Base-by-base conservation (phyloP, 1,140 invertebrate species). In the Cydia strobilella region DNA sequence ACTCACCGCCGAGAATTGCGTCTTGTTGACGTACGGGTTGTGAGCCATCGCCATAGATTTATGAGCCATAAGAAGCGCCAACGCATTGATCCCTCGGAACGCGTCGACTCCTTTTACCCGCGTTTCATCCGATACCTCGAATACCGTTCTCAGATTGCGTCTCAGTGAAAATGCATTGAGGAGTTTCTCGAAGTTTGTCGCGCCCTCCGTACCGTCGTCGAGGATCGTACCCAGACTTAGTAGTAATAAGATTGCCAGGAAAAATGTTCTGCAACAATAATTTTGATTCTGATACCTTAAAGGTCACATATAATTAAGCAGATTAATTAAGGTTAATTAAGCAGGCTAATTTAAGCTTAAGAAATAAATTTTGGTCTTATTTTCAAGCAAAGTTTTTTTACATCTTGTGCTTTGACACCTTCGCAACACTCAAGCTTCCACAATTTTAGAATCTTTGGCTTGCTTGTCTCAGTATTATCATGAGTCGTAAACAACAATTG, bases 1-100 rank as follows among this genome's bases (percentile, higher is more conserved):
- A 86, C 89, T 79, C 77, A 96, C 96, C 93, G 95, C 95, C 13
- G 94, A 93, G 94, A 95, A 96, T 59, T 91, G 88, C 1, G 95
- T 96, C 77, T 96, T 94, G 77, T 97, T 96, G 1, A 94, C 82
- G 80, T 95, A 96, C 31, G 96, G 95, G 75, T 94, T 94, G 80
- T 95, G 96, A 48, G 96, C 95, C 76, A 96, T 82, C 0, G 96
- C 95, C 95, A 97, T 95, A 2, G 95, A 95, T 83, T 97, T 96
- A 78, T 97, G 96, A 0, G 95, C 94, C 0, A 95, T 27, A 7
- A 96, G 82, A 48, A 97, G 84, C 80, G 95, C 94, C 0, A 95
- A 71, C 5, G 95, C 96, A 80, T 96, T 96, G 2, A 96, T 78
- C 13, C 95, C 94, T 84, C 96, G 90, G 13, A 96, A 94, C 0